Evolutionary conservation across 2,113 vertebrate species (phyloP), one percentile per base, ranked within the genome.

Genomic region (Macaca mulatta): DNA sequence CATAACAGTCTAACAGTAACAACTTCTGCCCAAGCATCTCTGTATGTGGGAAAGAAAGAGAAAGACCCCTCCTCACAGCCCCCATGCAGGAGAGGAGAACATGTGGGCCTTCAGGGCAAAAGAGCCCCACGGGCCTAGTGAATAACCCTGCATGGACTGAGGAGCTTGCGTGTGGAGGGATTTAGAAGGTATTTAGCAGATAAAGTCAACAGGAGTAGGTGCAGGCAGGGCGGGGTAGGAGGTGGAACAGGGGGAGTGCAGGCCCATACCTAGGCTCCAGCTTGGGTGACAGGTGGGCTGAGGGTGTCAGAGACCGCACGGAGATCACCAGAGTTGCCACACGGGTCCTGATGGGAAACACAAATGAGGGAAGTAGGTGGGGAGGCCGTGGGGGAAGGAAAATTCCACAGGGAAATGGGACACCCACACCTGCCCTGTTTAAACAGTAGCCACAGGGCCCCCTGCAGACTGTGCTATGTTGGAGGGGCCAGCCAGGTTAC

Each of bases 181-280:
- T 38, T 64, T 7, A 38, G 82, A 57, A 81, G 48, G 40, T 70
- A 82, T 90, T 90, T 90, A n/a, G 85, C 57, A 89, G 67, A 48
- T 25, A 55, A 81, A 61, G 35, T 43, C 52, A 74, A 75, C 30
- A 85, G 67, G 55, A 72, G 77, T 55, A 40, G 43, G 43, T 79
- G 74, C 9, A 8, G 43, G 75, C 12, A 20, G 32, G 17, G 9
- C 92, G 5, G 55, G 64, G n/a, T 2, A n/a, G 45, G 57, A 50
- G 7, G 45, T 12, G 27, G 27, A 27, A 61, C 5, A 45, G 0
- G 18, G 38, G 0, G 35, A n/a, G 55, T 48, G 18, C 20, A 40
- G 25, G 20, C 10, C 4, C 3, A 86, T n/a, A 75, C 9, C 55
- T 40, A 27, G 93, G 55, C 79, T 61, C 25, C n/a, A 8, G 55